Conservation (phyloP, 1,140 invertebrate genomes). For the Apolygus lucorum region DNA sequence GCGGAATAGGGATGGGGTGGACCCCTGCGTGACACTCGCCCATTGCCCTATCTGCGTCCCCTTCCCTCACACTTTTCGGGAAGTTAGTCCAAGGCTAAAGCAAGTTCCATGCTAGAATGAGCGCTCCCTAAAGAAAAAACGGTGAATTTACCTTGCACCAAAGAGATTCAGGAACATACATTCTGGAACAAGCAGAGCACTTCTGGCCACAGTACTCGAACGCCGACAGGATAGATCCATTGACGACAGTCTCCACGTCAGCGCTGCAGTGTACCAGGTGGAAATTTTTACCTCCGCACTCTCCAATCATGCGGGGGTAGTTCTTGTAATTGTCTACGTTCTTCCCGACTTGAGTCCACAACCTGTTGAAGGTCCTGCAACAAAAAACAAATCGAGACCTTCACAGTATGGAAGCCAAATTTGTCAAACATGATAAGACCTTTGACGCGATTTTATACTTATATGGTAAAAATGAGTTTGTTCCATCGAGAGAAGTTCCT, state of each 20-base stretch:
- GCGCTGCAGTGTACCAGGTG: slow-evolving; percentile 93
- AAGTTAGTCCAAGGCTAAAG: too few relatives aligned
- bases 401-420: too few relatives aligned
- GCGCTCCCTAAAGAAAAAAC: too few relatives aligned
- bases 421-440: too few relatives aligned
- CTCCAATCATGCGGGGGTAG: slow-evolving; percentile 89
- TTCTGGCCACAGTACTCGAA: slow-evolving; percentile 98
- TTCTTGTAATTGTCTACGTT: slow-evolving; percentile 80
- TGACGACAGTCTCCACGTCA: slow-evolving; percentile 71
- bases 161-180: slow-evolving; percentile 87
- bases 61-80: too few relatives aligned
- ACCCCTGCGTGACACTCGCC: too few relatives aligned
- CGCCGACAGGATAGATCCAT: slow-evolving; percentile 76
- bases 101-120: too few relatives aligned
- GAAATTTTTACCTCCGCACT: slow-evolving; percentile 99
- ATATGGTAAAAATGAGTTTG: too few relatives aligned
- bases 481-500: too few relatives aligned
- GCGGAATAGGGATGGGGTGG: too few relatives aligned
- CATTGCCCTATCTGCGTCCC: too few relatives aligned
- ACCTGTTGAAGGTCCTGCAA: slow-evolving; percentile 76
- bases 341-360: slow-evolving; percentile 88
- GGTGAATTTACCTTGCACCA: slow-evolving; percentile 60
- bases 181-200: slow-evolving; percentile 93
- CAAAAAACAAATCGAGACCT: slow-evolving; percentile 25
- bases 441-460: too few relatives aligned